Base-by-base conservation (phyloP, 2,797 vertebrate species). In the Simalia tracyae region DNA sequence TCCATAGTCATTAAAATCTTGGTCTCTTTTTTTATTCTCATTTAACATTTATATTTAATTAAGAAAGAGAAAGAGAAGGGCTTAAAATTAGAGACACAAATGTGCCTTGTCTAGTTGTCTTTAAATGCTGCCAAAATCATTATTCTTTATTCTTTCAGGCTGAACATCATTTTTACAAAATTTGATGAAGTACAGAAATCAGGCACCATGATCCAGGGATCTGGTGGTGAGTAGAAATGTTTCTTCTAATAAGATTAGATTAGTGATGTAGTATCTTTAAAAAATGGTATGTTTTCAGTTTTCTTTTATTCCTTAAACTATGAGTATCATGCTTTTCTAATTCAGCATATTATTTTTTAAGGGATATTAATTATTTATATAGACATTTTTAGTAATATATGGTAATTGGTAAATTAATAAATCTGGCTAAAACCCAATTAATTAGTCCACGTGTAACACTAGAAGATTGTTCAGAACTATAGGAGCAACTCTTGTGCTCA, bases 141-240 rank as follows among this genome's bases (percentile, higher is more conserved):
- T 92, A 88, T 93, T 93, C 15, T 95, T 92, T 22, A 94, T 81
- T 81, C 15, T 94, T 93, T 93, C 76, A 99, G 99, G 96, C 98
- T 99, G 98, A 99, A 99, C 98, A 99, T 99, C 96, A 99, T 99
- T 98, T 99, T 99, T 97, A 98, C 98, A 94, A 99, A 98, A 97
- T 99, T 99, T 0, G 99, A 99, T 95, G 99, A 99, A 96, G 99
- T 99, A 96, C 99, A 99, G 97, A 99, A 98, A 97, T 99, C 99
- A 46, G 99, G 99, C 96, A 98, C 98, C 97, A 99, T 99, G 99
- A 98, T 99, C 92, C 98, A 98, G 15, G 98, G 98, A 50, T 97
- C 98, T 94, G 97, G 98, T 96, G 99, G 99, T 99, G 95, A 98
- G 98, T 98, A 95, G 76, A 91, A 91, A 19, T 84, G 24, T 5